These are phyloP conservation scores for Acanthis flammea DNA, from an alignment of 2,797 vertebrate genomes.

Conservation along the genomic window DNA sequence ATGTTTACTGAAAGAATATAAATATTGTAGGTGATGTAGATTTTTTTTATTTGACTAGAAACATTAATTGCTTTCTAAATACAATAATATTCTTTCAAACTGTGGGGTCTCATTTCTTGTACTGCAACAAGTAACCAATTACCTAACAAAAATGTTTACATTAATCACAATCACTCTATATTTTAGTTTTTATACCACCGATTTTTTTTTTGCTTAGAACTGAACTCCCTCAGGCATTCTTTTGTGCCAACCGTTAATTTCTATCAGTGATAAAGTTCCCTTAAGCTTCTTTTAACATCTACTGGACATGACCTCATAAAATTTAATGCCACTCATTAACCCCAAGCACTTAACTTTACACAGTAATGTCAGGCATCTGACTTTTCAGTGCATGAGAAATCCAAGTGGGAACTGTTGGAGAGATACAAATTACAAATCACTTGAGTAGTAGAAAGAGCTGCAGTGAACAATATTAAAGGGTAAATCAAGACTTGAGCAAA, in stretches of 20 bases:
- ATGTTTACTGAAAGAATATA: conserved; percentile 50
- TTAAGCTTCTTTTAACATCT: conserved; percentile 68
- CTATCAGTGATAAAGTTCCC: conserved; percentile 60
- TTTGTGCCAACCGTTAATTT: conserved; percentile 63
- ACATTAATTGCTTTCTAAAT: conserved; percentile 61
- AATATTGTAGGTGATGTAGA: conserved; percentile 25
- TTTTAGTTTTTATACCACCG: conserved; percentile 36
- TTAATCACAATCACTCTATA: conserved; percentile 54
- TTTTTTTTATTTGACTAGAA: conserved; percentile 42
- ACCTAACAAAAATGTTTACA: conserved; percentile 64
- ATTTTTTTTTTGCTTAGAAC: conserved; percentile 56
- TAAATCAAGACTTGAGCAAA: conserved; percentile 11
- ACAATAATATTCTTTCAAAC: conserved; percentile 42
- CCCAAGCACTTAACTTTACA: conserved; percentile 69
- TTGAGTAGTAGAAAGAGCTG: not conserved
- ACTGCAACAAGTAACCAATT: conserved; percentile 46
- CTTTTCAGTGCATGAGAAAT: conserved; percentile 64
- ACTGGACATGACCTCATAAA: conserved; percentile 71
- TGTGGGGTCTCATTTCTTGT: conserved; percentile 49
- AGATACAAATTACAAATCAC: conserved; percentile 58
- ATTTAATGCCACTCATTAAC: conserved; percentile 74
- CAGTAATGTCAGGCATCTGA: conserved; percentile 66
- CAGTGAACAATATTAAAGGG: conserved; percentile 1
- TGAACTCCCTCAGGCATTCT: conserved; percentile 46
- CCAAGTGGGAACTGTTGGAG: conserved; percentile 59